phyloP scores from a whole-genome alignment of 2,888 invertebrate genomes.

The Xanthorhoe designata region DNA sequence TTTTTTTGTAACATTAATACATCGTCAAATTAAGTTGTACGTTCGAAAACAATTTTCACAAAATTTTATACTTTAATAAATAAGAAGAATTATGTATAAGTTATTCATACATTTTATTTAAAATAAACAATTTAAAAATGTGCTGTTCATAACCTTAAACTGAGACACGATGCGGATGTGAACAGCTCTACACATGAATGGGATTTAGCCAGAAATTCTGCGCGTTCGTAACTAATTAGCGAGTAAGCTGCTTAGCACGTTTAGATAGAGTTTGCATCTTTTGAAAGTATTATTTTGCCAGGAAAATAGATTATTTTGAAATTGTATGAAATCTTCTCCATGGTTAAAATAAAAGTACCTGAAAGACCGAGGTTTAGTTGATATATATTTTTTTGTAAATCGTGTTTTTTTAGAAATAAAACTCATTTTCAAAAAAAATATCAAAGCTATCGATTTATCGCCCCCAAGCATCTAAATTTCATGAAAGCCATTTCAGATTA shows the following conservation, averaged over 20 bases:
- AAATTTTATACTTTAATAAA: too few species aligned
- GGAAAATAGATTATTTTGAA: neutral
- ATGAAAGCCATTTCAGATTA: too few species aligned
- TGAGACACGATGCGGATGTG: slow-evolving; percentile 9
- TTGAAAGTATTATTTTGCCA: slow-evolving; percentile 12
- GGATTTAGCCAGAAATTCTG: slow-evolving; percentile 25
- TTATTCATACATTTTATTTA: neutral
- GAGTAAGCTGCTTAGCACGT: slow-evolving; percentile 29
- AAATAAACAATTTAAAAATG: slow-evolving; percentile 12
- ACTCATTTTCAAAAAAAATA: too few species aligned
- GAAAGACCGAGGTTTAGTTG: too few species aligned
- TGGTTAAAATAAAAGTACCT: neutral
- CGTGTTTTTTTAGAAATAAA: too few species aligned
- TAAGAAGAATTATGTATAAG: too few species aligned
- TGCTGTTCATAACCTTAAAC: slow-evolving; percentile 11
- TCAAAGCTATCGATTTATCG: too few species aligned
- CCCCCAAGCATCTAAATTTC: too few species aligned
- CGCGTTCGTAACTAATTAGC: slow-evolving; percentile 30
- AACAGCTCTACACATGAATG: slow-evolving; percentile 25
- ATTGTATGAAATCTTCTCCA: neutral
- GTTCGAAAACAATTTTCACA: too few species aligned
- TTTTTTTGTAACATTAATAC: too few species aligned
- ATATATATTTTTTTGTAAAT: too few species aligned
- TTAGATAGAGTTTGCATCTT: slow-evolving; percentile 14
- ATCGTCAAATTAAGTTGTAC: too few species aligned